Conservation (phyloP, 64 coral and sea anemone genomes). For the Anthopleura sola region DNA sequence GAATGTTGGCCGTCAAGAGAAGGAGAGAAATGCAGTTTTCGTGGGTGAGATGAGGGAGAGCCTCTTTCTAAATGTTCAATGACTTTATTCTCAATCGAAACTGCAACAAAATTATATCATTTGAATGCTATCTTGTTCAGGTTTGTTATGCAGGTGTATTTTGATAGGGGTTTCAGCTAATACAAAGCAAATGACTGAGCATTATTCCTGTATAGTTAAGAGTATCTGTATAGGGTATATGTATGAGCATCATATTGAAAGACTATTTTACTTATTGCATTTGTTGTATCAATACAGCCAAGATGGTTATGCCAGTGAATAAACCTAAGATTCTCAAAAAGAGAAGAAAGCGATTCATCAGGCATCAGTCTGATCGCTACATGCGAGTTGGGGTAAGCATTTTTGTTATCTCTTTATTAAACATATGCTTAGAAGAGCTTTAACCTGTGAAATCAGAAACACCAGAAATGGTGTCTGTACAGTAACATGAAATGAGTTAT, state of each 20-base stretch:
- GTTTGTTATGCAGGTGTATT: not conserved
- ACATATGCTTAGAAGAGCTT: too few relatives aligned
- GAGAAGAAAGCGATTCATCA: conserved; percentile 90
- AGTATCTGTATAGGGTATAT: not conserved
- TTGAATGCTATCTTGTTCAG: not conserved
- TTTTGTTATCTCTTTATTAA: not conserved
- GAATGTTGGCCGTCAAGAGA: conserved; percentile 92
- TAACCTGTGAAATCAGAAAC: too few relatives aligned
- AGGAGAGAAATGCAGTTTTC: conserved; percentile 89
- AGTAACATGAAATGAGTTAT: too few relatives aligned
- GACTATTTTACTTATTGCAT: not conserved
- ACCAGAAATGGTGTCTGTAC: too few relatives aligned
- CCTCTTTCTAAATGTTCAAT: conserved; percentile 84
- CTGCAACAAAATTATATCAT: conserved; percentile 68
- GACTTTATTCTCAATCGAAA: conserved; percentile 92
- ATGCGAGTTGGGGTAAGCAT: conserved; percentile 76
- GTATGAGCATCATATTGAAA: not conserved
- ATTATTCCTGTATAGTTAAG: too few relatives aligned
- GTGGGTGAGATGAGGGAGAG: conserved; percentile 92
- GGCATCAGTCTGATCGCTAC: conserved; percentile 97
- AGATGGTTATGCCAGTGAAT: conserved; percentile 78
- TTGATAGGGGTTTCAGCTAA: too few relatives aligned
- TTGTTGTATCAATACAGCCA: conserved; percentile 17
- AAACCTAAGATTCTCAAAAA: conserved; percentile 89
- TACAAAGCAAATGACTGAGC: too few relatives aligned